Evolutionary conservation across 2,797 vertebrate genomes (phyloP), one percentile per base, ranked within the genome.

Genomic region (Pogoniulus pusillus): DNA sequence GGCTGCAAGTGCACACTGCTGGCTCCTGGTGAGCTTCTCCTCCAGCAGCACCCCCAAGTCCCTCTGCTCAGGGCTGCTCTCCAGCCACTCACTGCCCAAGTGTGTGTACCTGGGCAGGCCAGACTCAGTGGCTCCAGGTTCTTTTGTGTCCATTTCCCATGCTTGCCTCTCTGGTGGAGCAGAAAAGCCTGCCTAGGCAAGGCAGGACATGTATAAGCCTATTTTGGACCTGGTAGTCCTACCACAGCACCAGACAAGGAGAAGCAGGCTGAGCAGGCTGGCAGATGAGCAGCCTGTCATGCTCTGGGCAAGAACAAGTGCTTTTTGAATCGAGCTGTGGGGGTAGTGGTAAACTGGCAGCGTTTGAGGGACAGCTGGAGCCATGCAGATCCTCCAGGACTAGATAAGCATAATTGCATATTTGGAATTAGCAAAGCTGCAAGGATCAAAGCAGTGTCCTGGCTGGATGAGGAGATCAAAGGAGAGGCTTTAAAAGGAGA

Each of bases 391-490:
- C 92, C 92, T 94, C 83, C 87, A 95, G 95, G 93, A 94, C 62
- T 62, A 93, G 93, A 94, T 89, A 95, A 94, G 75, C 93, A 88
- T 94, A 94, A 91, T 62, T 96, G 89, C 63, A 8, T 91, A 76
- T 86, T 93, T 91, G 83, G 90, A 95, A 94, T 92, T 91, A 95
- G 85, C 72, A 93, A 91, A 95, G 95, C 83, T 88, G 62, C 55
- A 74, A 88, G 91, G 92, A 95, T 96, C 93, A 96, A 95, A 95
- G 93, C 91, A 62, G 90, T 86, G 74, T 95, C 87, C 78, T 82
- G 92, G 86, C 79, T 92, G 85, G 91, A 84, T 91, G 83, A 80
- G 80, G 91, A 95, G 91, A 95, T 95, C 94, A 96, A 95, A 95
- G 93, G 78, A 90, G 69, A 92, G 85, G 80, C 84, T 91, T 92